Evolutionary conservation across 1,140 invertebrate genomes (phyloP).

Genomic region (Drosophila pallidifrons): DNA sequence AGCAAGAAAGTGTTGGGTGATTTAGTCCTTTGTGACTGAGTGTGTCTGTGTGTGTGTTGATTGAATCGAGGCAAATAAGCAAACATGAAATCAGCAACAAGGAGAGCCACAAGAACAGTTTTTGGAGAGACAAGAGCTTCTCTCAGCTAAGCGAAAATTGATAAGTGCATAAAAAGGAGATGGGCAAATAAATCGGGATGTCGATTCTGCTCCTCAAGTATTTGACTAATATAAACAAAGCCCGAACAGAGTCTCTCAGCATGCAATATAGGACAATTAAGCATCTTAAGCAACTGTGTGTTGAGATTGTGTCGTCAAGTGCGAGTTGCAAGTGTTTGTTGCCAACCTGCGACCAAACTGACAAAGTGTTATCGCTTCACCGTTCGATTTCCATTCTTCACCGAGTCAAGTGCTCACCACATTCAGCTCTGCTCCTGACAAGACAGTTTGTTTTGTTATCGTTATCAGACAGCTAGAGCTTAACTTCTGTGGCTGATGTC

Average conservation of each 20-base stretch:
- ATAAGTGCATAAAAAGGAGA: constrained; percentile 70
- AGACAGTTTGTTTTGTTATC: constrained; percentile 41
- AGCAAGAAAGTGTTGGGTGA: constrained; percentile 75
- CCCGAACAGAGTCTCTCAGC: neutral
- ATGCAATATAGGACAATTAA: constrained; percentile 56
- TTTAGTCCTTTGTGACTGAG: constrained; percentile 67
- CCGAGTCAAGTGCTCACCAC: neutral
- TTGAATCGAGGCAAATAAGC: constrained; percentile 80
- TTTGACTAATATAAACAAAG: constrained; percentile 49
- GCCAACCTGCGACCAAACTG: constrained; percentile 34
- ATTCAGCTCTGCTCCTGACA: constrained; percentile 23
- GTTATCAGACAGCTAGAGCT: constrained; percentile 27
- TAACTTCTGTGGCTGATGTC: neutral
- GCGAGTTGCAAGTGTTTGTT: constrained; percentile 11
- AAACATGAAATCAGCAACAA: constrained; percentile 76
- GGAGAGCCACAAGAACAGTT: constrained; percentile 18
- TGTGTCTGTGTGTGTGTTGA: constrained; percentile 48
- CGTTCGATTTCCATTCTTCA: neutral
- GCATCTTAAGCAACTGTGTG: constrained; percentile 14
- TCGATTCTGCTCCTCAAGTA: constrained; percentile 30
- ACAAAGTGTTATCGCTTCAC: constrained; percentile 32
- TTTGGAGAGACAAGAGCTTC: neutral
- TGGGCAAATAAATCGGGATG: constrained; percentile 30
- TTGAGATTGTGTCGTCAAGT: constrained; percentile 29
- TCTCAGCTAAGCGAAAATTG: constrained; percentile 59